These are phyloP conservation scores for Thereuonema tuberculata DNA, from an alignment of 1,140 invertebrate species.

Conservation along the genomic window DNA sequence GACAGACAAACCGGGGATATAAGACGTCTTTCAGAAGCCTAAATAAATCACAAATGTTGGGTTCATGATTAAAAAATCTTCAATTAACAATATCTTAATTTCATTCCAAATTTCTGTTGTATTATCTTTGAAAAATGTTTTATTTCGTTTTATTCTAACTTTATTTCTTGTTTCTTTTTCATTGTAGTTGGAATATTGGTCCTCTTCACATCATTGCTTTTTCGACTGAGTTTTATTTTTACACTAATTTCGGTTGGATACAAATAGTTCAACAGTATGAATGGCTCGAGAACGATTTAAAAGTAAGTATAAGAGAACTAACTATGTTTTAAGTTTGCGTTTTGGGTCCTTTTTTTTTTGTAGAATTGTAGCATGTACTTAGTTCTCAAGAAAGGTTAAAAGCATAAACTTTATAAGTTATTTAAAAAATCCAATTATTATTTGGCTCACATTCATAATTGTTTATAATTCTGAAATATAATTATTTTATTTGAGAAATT, in stretches of 20 bases:
- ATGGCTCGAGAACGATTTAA: constrained; percentile 74
- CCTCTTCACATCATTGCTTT: constrained; percentile 81
- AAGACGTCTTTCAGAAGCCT: too few species aligned
- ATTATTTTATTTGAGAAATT: too few species aligned
- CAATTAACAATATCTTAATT: constrained; percentile 57
- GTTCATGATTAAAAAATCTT: constrained; percentile 32
- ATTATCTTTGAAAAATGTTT: too few species aligned
- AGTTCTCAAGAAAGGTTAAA: too few species aligned
- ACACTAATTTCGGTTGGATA: constrained; percentile 68
- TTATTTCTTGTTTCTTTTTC: background rate
- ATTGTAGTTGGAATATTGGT: constrained; percentile 46
- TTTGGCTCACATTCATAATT: too few species aligned
- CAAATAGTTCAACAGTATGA: constrained; percentile 70
- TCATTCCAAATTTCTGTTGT: constrained; percentile 55
- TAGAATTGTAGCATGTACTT: background rate
- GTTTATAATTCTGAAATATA: too few species aligned
- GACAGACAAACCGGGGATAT: too few species aligned
- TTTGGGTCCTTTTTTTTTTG: background rate
- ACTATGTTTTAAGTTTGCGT: too few species aligned
- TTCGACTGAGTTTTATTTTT: constrained; percentile 93
- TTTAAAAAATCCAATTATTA: background rate
- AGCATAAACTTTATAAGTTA: too few species aligned
- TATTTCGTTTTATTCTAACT: too few species aligned
- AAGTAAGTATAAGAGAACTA: constrained; percentile 19
- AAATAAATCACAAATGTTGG: too few species aligned